Evolutionary conservation across 1,140 invertebrate genomes (phyloP), one percentile per base, ranked within the genome.

Genomic region (Hestina assimilis): DNA sequence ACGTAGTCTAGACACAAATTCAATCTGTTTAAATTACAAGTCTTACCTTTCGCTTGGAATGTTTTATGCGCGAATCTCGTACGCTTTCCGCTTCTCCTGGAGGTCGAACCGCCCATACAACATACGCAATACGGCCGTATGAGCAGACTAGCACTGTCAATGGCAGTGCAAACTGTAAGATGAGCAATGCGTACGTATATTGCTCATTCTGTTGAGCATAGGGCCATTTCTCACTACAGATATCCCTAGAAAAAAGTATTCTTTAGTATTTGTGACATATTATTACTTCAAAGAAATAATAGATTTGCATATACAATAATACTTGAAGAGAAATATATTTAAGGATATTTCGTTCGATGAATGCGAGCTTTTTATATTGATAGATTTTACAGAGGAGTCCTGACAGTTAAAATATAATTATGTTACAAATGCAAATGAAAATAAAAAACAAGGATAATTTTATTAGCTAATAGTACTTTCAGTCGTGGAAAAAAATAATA

Each of bases 1-100:
- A n/a, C n/a, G n/a, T n/a, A n/a, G 4, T 5, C 9, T 26, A 26
- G 9, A 26, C n/a, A n/a, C n/a, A 9, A 1, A 7, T 9, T 9
- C 23, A 7, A 1, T 26, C 1, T 26, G 1, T 28, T 28, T 28
- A 9, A 9, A 28, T 28, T 38, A 1, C 17, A 4, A 19, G 9
- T n/a, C 33, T 47, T n/a, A 97, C 96, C 94, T 97, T 97, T 85
- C 94, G 90, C 79, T 97, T 97, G 0, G 95, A 96, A 56, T 92
- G 91, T 1, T 95, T 95, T 89, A 97, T 94, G 47, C 95, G 90
- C 66, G 93, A 91, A 85, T 97, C 95, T 31, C 96, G 84, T 9
- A 90, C 91, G 63, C 94, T 93, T 78, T 96, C 92, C 0, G 95
- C 95, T 81, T 97, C 96, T 0, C 96, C 96, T 0, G 95, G 96